Base-by-base conservation (phyloP, 2,113 vertebrate species). In the Copsychus sechellarum region DNA sequence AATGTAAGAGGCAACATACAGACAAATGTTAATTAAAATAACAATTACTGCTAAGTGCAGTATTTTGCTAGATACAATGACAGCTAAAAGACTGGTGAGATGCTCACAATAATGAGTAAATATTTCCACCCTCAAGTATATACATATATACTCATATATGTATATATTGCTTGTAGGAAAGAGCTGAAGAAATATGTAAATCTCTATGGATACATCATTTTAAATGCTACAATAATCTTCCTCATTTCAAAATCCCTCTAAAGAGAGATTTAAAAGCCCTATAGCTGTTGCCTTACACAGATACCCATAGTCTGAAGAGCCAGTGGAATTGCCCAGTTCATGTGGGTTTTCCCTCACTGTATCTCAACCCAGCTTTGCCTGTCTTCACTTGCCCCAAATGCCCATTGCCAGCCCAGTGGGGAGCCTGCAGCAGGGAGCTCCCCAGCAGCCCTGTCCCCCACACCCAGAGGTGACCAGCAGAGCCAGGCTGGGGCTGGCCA, bases 21-120 rank as follows among this genome's bases (percentile, higher is more conserved):
- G 80, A 58, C 60, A 65, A 90, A 79, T 81, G 84, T 56, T 81
- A 92, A 96, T 92, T 95, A 82, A 86, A 92, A 66, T 64, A 87
- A 42, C n/a, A 81, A 82, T 90, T 94, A 81, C 79, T 93, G 34
- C 57, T 82, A 62, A 82, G 51, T 56, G 92, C 26, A 48, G 34
- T 31, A 38, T 74, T 77, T 93, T 93, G 38, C 53, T 61, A 57
- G 36, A 64, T 64, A 23, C 17, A 43, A 28, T 78, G 78, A 84
- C 65, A 91, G 54, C 78, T 29, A 42, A 92, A 95, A 93, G 56
- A 43, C 14, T 1, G 0, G 19, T 54, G 74, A 58, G 23, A 16
- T 47, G 22, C 67, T 91, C 66, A 67, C 57, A 77, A 33, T 57
- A 76, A 82, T 42, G 83, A 72, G 45, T 34, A 77, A 82, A 92